Evolutionary conservation across 2,797 vertebrate genomes (phyloP).

Genomic region (Cyclopterus lumpus): DNA sequence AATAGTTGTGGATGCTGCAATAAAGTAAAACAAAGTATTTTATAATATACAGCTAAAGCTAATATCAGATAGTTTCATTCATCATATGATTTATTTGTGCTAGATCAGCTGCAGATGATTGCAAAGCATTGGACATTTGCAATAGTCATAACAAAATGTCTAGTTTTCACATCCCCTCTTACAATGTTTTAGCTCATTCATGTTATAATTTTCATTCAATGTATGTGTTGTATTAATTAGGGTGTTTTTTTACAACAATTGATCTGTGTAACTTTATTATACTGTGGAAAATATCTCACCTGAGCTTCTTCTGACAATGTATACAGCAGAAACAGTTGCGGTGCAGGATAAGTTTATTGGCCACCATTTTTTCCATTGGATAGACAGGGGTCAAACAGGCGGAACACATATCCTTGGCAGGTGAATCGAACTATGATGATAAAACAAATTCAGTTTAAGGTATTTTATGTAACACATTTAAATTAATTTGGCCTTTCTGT

Average conservation of each 20-base stretch:
- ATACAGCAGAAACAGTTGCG: conserved; percentile 89
- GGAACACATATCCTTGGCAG: conserved; percentile 83
- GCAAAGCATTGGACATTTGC: neutral
- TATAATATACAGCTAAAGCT: neutral
- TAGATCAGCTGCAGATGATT: conserved; percentile 21
- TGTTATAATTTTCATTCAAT: neutral
- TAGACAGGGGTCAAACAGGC: conserved; percentile 86
- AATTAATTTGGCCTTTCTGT: neutral
- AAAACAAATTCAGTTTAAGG: conserved; percentile 44
- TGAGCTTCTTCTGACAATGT: conserved; percentile 87
- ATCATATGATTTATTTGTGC: neutral
- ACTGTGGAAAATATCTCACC: conserved; percentile 80
- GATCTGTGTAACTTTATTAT: neutral
- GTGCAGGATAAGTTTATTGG: conserved; percentile 84
- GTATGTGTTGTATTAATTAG: neutral
- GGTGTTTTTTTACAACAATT: neutral
- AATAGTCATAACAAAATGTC: neutral
- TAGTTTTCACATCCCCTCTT: neutral
- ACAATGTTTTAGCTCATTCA: neutral
- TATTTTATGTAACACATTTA: conserved; percentile 11
- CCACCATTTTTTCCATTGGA: conserved; percentile 83
- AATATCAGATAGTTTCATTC: conserved; percentile 1
- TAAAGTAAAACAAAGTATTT: conserved; percentile 49
- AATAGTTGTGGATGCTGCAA: conserved; percentile 88
- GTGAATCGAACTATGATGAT: conserved; percentile 77